Evolutionary conservation across 2,888 invertebrate genomes (phyloP), one percentile per base, ranked within the genome.

Genomic region (Coecobrya sp.): DNA sequence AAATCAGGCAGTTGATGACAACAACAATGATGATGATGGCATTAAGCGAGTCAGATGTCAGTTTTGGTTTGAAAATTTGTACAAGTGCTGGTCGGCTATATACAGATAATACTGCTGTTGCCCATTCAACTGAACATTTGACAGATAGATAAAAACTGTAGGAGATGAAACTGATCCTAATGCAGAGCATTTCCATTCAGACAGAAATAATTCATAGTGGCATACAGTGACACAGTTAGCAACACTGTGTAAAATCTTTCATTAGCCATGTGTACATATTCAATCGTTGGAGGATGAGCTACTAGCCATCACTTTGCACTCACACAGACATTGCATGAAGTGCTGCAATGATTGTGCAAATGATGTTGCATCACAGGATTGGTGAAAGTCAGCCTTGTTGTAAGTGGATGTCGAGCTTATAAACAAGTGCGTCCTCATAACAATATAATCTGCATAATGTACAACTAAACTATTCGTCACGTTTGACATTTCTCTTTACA

Each of bases 21-120:
- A 52, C 52, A 25, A 79, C 25, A 13, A 52, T 16, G 22, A 76
- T 49, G 49, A 13, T 55, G 55, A 59, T 81, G 81, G 81, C 55
- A 19, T 49, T 81, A 81, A 81, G 55, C 59, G 81, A 81, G 81
- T 81, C 81, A 81, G n/a, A 81, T 81, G 55, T 81, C 81, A 81
- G 19, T 30, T 55, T 36, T 59, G 55, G 55, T 55, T 81, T 81
- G 19, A 16, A 55, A 55, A 55, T 30, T 5, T 30, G 19, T 30
- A 19, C 81, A 59, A 5, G 8, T 55, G 55, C 59, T 81, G n/a
- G 49, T n/a, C n/a, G n/a, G 2, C 49, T 11, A 22, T 25, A n/a
- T 45, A 45, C 42, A 19, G 22, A 10, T 42, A 1, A 70, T 49
- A 25, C 2, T 11, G 76, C 11, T 73, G 73, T 73, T 42, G 76